phyloP scores from a whole-genome alignment of 2,797 vertebrate genomes.

The Macropus fuliginosus region DNA sequence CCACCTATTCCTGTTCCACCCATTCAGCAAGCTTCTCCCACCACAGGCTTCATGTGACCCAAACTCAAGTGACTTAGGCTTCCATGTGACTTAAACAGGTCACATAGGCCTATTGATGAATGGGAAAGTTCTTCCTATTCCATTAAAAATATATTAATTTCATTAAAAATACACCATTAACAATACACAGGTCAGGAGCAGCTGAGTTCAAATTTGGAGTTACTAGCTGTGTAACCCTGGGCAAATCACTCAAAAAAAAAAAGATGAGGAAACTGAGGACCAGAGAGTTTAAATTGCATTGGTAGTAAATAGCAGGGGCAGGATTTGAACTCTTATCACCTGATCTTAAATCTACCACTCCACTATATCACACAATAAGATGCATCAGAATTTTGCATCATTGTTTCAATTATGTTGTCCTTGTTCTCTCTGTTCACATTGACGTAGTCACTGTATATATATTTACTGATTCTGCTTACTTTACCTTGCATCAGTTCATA shows the following conservation, averaged over 20 bases:
- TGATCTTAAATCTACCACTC: neutral
- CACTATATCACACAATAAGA: neutral
- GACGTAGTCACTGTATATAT: neutral
- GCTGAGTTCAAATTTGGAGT: neutral
- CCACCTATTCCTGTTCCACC: too few relatives aligned
- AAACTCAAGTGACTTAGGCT: too few relatives aligned
- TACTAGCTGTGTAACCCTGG: neutral
- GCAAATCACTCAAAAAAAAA: neutral
- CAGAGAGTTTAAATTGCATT: neutral
- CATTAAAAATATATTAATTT: too few relatives aligned
- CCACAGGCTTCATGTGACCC: too few relatives aligned
- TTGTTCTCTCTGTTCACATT: neutral
- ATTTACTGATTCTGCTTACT: neutral
- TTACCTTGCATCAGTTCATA: neutral
- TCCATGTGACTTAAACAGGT: too few relatives aligned
- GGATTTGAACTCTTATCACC: neutral
- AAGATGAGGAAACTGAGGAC: neutral
- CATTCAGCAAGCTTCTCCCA: too few relatives aligned
- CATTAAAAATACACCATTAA: too few relatives aligned
- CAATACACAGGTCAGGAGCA: neutral
- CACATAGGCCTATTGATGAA: too few relatives aligned
- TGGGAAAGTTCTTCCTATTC: too few relatives aligned
- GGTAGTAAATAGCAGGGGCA: neutral
- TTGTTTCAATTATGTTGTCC: neutral
- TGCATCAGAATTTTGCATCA: neutral